These are phyloP conservation scores for Colletes collaris DNA, from an alignment of 2,888 invertebrate species.

Conservation along the genomic window DNA sequence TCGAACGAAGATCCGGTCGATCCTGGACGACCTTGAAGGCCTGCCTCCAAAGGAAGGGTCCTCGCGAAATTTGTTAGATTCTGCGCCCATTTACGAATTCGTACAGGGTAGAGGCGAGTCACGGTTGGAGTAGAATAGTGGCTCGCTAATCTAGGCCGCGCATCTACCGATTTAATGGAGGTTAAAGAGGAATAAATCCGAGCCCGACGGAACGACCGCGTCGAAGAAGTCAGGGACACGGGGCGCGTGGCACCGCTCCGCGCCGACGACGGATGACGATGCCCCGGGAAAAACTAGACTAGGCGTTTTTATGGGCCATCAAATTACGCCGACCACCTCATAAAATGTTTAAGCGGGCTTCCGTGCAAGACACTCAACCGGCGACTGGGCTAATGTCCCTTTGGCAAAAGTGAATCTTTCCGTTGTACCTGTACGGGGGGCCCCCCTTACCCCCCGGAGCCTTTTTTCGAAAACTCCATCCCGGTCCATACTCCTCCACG, in stretches of 20 bases:
- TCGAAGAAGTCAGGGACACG: constrained; percentile 71
- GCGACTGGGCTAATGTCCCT: constrained; percentile 75
- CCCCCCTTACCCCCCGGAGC: not conserved
- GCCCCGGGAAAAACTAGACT: constrained; percentile 81
- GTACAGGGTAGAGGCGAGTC: not conserved
- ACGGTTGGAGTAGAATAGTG: not conserved
- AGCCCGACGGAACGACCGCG: constrained; percentile 61
- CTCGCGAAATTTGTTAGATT: too few relatives aligned
- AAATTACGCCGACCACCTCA: constrained; percentile 83
- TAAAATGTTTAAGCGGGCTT: constrained; percentile 82
- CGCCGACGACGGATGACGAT: constrained; percentile 72
- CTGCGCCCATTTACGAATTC: too few relatives aligned
- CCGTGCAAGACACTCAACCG: constrained; percentile 79
- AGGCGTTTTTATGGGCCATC: constrained; percentile 83
- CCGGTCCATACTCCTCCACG: too few relatives aligned
- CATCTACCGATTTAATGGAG: constrained; percentile 30
- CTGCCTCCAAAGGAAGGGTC: too few relatives aligned
- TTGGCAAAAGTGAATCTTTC: constrained; percentile 66
- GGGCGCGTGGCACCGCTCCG: constrained; percentile 72
- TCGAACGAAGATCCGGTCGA: too few relatives aligned
- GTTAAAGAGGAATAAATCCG: constrained; percentile 60
- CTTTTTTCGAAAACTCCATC: not conserved
- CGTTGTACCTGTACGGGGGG: constrained; percentile 20
- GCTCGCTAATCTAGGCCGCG: constrained; percentile 15
- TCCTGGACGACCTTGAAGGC: too few relatives aligned